Evolutionary conservation across 2,797 vertebrate genomes (phyloP).

Genomic region (Cuculus canorus): DNA sequence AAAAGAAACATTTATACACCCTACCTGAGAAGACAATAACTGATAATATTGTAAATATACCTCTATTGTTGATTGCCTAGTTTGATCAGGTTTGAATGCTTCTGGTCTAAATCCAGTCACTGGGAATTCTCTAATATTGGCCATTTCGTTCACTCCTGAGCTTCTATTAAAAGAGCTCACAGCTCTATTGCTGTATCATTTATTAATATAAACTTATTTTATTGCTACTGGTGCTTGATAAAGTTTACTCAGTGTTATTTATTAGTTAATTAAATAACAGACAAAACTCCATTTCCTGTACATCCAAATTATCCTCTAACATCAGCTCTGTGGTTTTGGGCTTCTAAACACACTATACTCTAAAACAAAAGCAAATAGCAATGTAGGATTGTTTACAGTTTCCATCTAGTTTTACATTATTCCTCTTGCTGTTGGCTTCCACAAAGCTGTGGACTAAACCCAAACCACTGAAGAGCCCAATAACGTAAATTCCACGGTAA

Average conservation of each 20-base stretch:
- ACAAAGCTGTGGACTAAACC: slow-evolving; percentile 41
- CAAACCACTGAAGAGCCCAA: slow-evolving; percentile 57
- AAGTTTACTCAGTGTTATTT: slow-evolving; percentile 44
- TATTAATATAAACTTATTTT: slow-evolving; percentile 20
- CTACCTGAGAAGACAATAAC: background rate
- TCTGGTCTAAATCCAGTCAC: background rate
- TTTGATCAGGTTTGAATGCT: background rate
- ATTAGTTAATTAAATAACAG: slow-evolving; percentile 67
- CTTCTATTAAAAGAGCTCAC: background rate
- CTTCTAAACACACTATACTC: background rate
- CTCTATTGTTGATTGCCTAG: background rate
- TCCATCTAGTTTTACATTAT: background rate
- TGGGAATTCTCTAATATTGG: background rate
- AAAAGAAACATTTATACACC: background rate
- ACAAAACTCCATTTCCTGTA: slow-evolving; percentile 43
- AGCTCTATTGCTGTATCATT: slow-evolving; percentile 3
- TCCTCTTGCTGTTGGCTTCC: slow-evolving; percentile 47
- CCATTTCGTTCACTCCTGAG: background rate
- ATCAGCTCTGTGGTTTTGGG: slow-evolving; percentile 36
- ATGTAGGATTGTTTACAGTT: background rate
- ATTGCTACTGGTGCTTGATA: background rate
- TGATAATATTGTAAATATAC: background rate
- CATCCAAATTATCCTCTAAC: slow-evolving; percentile 54
- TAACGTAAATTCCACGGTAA: slow-evolving; percentile 38
- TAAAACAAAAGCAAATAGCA: slow-evolving; percentile 54